These are phyloP conservation scores for Myotis davidii DNA, from an alignment of 2,113 vertebrate species.

Conservation along the genomic window DNA sequence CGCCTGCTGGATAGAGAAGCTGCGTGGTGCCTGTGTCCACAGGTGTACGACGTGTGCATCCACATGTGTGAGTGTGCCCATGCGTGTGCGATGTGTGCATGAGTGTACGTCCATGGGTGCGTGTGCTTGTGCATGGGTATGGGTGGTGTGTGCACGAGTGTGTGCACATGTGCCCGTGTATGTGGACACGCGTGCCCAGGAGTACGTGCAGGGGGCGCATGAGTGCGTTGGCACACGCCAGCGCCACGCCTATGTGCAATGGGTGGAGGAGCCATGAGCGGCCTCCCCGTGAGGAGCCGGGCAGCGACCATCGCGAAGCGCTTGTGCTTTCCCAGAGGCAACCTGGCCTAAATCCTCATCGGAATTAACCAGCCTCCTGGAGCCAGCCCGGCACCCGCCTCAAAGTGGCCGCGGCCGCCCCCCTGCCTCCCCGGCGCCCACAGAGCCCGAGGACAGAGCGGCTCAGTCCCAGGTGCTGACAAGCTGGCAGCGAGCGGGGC, in stretches of 20 bases:
- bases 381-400: background rate
- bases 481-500: background rate
- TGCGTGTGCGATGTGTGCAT: background rate
- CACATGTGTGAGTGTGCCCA: background rate
- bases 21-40: background rate
- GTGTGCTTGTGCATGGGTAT: fast-evolving
- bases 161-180: no score
- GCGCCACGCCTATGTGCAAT: fast-evolving
- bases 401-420: background rate
- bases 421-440: background rate
- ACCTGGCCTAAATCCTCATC: background rate
- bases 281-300: background rate
- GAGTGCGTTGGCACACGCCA: fast-evolving
- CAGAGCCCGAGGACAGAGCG: background rate
- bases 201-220: fast-evolving
- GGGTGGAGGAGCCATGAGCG: background rate
- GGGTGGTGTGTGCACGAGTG: background rate
- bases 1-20: background rate
- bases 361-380: constrained; percentile 45
- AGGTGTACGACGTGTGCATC: background rate
- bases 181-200: background rate
- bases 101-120: background rate
- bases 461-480: constrained; percentile 32
- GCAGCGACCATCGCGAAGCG: background rate
- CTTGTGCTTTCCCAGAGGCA: background rate